A percentile compares a stretch with the other conserved stretches of the same genome.
These are phyloP conservation scores for Drosophila hamatofila DNA, from an alignment of 2,888 invertebrate species.

Conservation along the genomic window DNA sequence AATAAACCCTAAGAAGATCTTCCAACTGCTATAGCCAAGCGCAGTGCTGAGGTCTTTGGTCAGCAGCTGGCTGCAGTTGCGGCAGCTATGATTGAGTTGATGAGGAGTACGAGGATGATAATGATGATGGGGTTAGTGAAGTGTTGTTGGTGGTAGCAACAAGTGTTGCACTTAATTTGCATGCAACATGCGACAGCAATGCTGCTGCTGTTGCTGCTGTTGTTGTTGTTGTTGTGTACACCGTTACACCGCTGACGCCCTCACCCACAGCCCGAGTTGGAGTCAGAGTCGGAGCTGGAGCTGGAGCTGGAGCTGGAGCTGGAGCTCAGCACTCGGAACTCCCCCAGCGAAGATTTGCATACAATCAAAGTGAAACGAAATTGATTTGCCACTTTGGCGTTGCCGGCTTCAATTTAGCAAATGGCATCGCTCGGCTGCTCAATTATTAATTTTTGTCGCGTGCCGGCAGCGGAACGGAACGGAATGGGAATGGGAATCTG, in stretches of 20 bases:
- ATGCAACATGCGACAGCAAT: conserved; percentile 68
- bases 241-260: neutral
- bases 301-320: neutral
- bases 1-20: neutral
- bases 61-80: neutral
- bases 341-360: conserved; percentile 72
- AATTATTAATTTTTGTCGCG: conserved; percentile 81
- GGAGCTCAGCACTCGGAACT: conserved; percentile 24
- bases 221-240: neutral
- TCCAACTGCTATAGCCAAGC: neutral
- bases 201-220: conserved; percentile 9
- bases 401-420: conserved; percentile 75
- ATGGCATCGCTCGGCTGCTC: conserved; percentile 63
- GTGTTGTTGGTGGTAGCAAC: conserved; percentile 53
- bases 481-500: conserved; percentile 1
- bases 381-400: conserved; percentile 73
- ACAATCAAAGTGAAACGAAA: conserved; percentile 77
- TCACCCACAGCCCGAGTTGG: neutral
- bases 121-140: conserved; percentile 4
- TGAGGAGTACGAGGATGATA: conserved; percentile 14
- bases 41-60: neutral
- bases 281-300: neutral
- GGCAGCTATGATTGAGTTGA: conserved; percentile 15
- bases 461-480: conserved; percentile 50
- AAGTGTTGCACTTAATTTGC: conserved; percentile 77